These are phyloP conservation scores for cattle (Bos taurus) DNA, from an alignment of 2,113 vertebrate genomes.

Conservation along the genomic window DNA sequence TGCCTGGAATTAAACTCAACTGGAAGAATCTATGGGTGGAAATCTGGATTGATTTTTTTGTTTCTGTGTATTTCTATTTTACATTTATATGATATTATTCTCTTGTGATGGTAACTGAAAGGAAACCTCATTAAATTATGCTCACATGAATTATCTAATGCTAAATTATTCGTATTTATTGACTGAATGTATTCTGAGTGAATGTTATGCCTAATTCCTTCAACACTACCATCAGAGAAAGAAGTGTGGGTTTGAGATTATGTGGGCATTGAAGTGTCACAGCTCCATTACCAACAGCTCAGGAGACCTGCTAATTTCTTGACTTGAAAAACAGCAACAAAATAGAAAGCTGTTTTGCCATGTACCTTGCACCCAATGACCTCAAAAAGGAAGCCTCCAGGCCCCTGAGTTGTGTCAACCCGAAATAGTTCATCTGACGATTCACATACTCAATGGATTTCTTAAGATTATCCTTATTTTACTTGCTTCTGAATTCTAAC, in stretches of 20 bases:
- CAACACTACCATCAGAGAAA: neutral
- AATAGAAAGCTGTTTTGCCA: neutral
- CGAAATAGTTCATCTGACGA: neutral
- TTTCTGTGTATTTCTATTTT: neutral
- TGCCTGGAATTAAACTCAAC: neutral
- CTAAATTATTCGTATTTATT: neutral
- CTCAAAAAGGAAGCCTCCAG: neutral
- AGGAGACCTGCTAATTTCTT: neutral
- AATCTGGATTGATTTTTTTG: neutral
- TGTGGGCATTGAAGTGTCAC: rapidly evolving
- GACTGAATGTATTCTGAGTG: neutral
- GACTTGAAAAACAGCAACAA: neutral
- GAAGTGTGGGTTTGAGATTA: rapidly evolving
- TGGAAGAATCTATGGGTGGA: neutral
- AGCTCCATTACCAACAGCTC: neutral
- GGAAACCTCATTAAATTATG: neutral
- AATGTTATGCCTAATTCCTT: neutral
- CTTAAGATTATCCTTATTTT: neutral
- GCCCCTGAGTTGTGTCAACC: neutral
- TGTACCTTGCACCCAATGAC: neutral
- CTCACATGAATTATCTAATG: neutral
- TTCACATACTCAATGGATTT: neutral
- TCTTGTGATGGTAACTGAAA: neutral
- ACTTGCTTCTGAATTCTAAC: neutral
- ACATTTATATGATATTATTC: neutral